Conservation (phyloP, 92 coral and sea anemone genomes). For the Zoanthus sansibaricus region DNA sequence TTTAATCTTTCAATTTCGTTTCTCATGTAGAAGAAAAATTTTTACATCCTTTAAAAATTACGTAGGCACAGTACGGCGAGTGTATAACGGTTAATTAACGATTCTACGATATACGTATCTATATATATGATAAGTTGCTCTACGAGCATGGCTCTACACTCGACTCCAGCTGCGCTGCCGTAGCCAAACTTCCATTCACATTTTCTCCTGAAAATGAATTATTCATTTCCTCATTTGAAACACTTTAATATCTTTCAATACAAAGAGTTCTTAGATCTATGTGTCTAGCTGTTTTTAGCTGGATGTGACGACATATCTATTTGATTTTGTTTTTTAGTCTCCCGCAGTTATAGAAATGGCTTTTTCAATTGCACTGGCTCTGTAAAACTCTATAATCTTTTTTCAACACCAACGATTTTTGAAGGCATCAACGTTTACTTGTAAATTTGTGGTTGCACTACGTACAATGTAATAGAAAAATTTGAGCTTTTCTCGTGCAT, state of each 20-base stretch:
- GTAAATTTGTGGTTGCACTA: not conserved
- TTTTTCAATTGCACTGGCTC: not conserved
- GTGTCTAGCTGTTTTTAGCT: not conserved
- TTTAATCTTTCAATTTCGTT: not conserved
- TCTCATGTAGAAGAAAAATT: not conserved
- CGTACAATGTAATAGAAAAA: not conserved
- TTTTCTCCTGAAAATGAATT: conserved; percentile 18
- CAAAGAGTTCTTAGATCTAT: not conserved
- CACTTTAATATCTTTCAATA: not conserved
- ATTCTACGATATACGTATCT: not conserved
- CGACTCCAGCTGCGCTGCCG: conserved; percentile 1
- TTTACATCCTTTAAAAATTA: not conserved
- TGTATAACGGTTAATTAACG: not conserved
- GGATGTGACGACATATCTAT: not conserved
- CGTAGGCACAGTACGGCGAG: not conserved
- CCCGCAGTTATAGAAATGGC: conserved; percentile 16
- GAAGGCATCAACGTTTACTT: not conserved
- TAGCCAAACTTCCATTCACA: not conserved
- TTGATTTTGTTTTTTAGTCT: not conserved
- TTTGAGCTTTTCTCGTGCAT: not conserved
- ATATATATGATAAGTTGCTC: not conserved
- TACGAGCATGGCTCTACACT: not conserved
- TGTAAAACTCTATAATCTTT: not conserved
- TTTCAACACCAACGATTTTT: not conserved
- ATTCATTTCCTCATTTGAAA: conserved; percentile 15